phyloP scores from a whole-genome alignment of 92 coral and sea anemone genomes.

The Paramuricea clavata region DNA sequence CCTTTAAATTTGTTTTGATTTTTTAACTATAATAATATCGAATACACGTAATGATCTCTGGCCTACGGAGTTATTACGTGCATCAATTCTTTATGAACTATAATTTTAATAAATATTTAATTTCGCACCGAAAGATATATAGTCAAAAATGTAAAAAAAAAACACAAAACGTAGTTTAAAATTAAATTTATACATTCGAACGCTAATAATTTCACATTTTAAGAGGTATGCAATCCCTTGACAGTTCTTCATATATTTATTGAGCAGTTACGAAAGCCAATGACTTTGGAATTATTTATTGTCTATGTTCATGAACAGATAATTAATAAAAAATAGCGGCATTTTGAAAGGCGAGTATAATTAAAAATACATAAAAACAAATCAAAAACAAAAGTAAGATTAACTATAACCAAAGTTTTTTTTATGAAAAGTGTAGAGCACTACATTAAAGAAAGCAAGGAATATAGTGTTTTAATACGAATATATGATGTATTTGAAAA shows the following conservation, averaged over 20 bases:
- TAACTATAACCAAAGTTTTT: too few relatives aligned
- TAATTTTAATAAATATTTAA: background rate
- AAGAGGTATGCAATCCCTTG: too few relatives aligned
- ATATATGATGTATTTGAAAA: too few relatives aligned
- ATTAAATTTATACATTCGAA: too few relatives aligned
- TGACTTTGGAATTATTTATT: background rate
- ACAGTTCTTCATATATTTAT: too few relatives aligned
- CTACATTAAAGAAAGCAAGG: too few relatives aligned
- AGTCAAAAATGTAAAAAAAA: background rate
- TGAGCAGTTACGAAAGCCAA: background rate
- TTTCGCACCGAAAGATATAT: background rate
- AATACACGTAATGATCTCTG: background rate
- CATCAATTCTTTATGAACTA: background rate
- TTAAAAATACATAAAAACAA: background rate
- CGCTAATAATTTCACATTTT: too few relatives aligned
- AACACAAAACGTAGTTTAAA: background rate
- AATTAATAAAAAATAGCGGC: background rate
- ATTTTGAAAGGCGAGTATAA: background rate
- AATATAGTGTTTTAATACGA: too few relatives aligned
- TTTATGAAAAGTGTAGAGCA: too few relatives aligned
- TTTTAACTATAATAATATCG: background rate
- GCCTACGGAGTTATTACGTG: background rate
- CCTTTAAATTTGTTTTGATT: background rate
- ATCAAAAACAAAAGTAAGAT: background rate
- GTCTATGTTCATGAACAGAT: background rate